phyloP scores from a whole-genome alignment of 1,140 invertebrate genomes.

The Arion vulgaris region DNA sequence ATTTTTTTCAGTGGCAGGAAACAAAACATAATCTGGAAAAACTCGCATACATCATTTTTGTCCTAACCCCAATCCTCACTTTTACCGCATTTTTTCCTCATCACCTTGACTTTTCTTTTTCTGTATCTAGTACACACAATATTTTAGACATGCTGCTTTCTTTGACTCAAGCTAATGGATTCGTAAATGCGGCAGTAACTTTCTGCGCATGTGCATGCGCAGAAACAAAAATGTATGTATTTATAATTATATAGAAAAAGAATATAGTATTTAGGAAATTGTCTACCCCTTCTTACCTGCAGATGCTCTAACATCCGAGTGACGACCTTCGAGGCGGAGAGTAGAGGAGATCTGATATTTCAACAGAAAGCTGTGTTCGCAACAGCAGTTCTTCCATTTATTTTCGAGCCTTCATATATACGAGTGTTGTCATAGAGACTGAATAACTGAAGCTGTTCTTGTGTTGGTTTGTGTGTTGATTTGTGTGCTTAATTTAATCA shows the following conservation, averaged over 20 bases:
- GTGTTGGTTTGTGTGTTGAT: too few species aligned
- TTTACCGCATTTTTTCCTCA: too few species aligned
- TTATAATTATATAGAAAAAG: conserved; percentile 40
- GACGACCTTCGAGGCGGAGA: conserved; percentile 18
- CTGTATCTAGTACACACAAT: too few species aligned
- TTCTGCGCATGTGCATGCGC: conserved; percentile 36
- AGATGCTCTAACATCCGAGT: conserved; percentile 11
- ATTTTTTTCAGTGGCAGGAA: too few species aligned
- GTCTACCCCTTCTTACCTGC: conserved; percentile 27
- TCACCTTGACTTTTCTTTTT: too few species aligned
- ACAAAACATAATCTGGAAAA: too few species aligned
- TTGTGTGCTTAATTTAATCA: not conserved
- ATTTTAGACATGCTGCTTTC: conserved; percentile 23
- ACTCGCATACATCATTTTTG: too few species aligned
- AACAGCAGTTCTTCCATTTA: conserved; percentile 12
- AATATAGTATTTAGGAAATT: conserved; percentile 51
- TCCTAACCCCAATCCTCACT: too few species aligned
- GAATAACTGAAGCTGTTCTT: too few species aligned
- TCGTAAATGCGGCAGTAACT: not conserved
- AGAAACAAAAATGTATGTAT: conserved; percentile 15
- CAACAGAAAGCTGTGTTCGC: conserved; percentile 2
- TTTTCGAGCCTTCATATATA: not conserved
- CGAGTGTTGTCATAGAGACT: not conserved
- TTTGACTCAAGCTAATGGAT: conserved; percentile 30
- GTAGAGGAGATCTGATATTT: conserved; percentile 19